Conservation (phyloP, 2,113 vertebrate species). For the Corythaeola cristata region DNA sequence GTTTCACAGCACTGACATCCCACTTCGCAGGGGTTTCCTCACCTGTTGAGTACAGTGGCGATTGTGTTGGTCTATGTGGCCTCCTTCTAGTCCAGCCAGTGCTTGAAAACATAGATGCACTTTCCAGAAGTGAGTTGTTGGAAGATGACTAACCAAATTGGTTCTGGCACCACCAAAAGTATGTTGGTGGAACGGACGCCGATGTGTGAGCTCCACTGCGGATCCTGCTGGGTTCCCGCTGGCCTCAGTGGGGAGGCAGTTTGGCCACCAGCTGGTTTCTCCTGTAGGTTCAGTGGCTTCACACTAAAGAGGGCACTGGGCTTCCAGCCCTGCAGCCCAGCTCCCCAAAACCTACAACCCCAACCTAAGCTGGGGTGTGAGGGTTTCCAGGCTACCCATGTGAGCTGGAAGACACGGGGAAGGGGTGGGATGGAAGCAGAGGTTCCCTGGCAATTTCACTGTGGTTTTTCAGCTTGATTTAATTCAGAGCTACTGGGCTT, state of each 20-base stretch:
- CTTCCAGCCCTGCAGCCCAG: neutral
- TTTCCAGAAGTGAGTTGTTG: neutral
- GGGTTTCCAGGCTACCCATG: neutral
- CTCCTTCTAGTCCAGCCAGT: neutral
- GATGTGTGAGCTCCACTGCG: neutral
- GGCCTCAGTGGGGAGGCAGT: neutral
- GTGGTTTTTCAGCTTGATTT: constrained; percentile 7
- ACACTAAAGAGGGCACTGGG: neutral
- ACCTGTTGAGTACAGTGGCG: accelerated
- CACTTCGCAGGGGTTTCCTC: neutral
- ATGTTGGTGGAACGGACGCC: accelerated
- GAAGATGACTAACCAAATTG: neutral
- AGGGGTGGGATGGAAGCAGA: neutral
- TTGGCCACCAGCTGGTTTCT: neutral
- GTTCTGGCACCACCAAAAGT: neutral
- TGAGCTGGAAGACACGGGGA: neutral
- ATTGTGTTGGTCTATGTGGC: neutral
- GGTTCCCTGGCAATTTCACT: neutral
- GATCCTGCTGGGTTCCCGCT: neutral
- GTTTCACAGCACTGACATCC: neutral
- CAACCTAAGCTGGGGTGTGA: neutral
- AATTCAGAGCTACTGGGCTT: neutral
- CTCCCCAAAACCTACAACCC: neutral
- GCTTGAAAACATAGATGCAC: neutral
- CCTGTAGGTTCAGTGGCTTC: neutral